Evolutionary conservation across 1,140 invertebrate species (phyloP), one percentile per base, ranked within the genome.

Genomic region (Mactra quadrangularis): DNA sequence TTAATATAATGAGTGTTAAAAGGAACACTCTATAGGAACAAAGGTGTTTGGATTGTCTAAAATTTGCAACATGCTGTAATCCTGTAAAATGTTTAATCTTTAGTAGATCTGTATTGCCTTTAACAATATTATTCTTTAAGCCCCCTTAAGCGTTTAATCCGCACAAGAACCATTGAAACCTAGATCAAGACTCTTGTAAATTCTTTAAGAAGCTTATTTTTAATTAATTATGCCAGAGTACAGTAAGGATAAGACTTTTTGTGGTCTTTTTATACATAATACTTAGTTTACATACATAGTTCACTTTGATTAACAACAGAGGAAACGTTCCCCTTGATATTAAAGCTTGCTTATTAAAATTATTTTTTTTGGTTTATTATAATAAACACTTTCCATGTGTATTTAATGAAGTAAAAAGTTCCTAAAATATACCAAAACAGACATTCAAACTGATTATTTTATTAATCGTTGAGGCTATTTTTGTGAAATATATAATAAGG

Each of bases 131-230:
- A 57, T 55, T 47, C n/a, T 41, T 22, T 19, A 66, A 66, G 66
- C 60, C 31, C 29, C n/a, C 29, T 55, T 53, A 68, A 78, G 66
- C 62, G 11, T 17, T 22, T 78, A 68, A 78, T 68, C 60, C 47
- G 31, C n/a, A 47, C 50, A 57, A 78, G n/a, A 53, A n/a, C 62
- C 25, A 41, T 78, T 68, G 11, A 57, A 55, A 25, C 11, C 0
- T 7, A 55, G 62, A 68, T 68, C 60, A 78, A 68, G 76, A 31
- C n/a, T n/a, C 27, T 50, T 68, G 6, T 29, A 50, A 25, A 19
- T 13, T 50, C 9, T 33, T 27, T 47, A 68, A 25, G n/a, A 45
- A 11, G 11, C 38, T 68, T 68, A 45, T 50, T 9, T n/a, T 6
- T 68, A 50, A 68, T 68, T 50, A 68, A 68, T 47, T n/a, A 68